Conservation (phyloP, 2,888 invertebrate species). For the Andrena praecox region DNA sequence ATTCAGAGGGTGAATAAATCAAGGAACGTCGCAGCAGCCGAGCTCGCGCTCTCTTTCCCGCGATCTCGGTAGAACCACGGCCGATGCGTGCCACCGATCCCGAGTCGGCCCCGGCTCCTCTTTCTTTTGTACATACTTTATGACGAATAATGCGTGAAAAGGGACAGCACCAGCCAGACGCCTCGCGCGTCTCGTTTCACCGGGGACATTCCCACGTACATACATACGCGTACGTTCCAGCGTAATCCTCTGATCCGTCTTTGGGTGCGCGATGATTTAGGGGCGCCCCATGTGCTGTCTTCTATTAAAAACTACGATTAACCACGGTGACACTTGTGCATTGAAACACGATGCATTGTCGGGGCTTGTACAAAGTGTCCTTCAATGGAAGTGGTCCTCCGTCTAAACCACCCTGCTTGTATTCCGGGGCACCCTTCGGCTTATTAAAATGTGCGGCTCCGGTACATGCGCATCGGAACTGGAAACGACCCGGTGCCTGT, state of each 20-base stretch:
- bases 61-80: conserved; percentile 76
- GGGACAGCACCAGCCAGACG: conserved; percentile 46
- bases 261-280: conserved; percentile 47
- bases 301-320: conserved; percentile 54
- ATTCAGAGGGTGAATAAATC: conserved; percentile 83
- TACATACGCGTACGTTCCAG: conserved; percentile 33
- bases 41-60: conserved; percentile 45
- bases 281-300: conserved; percentile 42
- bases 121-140: conserved; percentile 66
- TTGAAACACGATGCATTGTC: conserved; percentile 18
- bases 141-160: conserved; percentile 73
- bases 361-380: conserved; percentile 17
- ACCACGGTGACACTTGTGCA: conserved; percentile 39
- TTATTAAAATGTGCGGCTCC: conserved; percentile 1
- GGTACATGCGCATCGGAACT: conserved; percentile 2
- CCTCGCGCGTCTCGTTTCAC: conserved; percentile 49
- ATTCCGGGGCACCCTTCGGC: conserved; percentile 16
- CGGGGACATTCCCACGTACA: conserved; percentile 48
- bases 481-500: neutral
- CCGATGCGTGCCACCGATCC: conserved; percentile 52
- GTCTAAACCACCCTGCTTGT: conserved; percentile 7
- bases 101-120: conserved; percentile 43
- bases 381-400: conserved; percentile 6
- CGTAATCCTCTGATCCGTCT: conserved; percentile 60
- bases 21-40: conserved; percentile 77